Base-by-base conservation (phyloP, 2,888 invertebrate species). In the Mythimna albipuncta region DNA sequence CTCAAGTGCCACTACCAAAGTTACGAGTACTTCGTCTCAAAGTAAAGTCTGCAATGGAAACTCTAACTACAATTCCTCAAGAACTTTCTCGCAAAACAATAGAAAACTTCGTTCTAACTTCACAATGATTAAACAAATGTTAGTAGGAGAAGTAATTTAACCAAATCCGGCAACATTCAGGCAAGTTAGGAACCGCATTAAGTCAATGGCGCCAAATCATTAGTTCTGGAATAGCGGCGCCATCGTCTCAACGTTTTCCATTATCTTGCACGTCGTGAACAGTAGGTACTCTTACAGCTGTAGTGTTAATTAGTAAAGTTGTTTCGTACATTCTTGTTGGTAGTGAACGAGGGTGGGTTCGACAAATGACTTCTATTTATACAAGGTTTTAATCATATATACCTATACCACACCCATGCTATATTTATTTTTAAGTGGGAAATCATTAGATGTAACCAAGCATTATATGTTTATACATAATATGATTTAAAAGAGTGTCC, bases 71-170 rank as follows among this genome's bases (percentile, higher is more conserved):
- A 69, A 62, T 62, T 38, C 57, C 35, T 13, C 57, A 50, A 69
- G 41, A 76, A 75, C 69, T 69, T 76, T 64, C 54, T 11, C 16
- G n/a, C 59, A 58, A 80, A 80, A 77, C 74, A 80, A 78, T 72
- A 74, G 78, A 80, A 81, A 81, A 81, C 67, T 81, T 74, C 47
- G 35, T 69, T 63, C 54, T 58, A 67, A 77, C 74, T 77, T 67
- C 58, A 72, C 66, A 80, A 70, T 73, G 80, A 82, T 82, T 79
- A 79, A 82, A 82, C 79, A 82, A 82, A 81, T 81, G 79, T 79
- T 79, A 76, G 79, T 76, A 69, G 69, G 64, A 83, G 81, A 83
- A 83, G 81, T 78, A 83, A 83, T 83, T 83, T 83, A 81, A 69
- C 72, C 71, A 71, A 83, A 83, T 64, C 69, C 70, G 69, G 59